Conservation (phyloP, 2,113 vertebrate genomes). For the Craseonycteris thonglongyai region DNA sequence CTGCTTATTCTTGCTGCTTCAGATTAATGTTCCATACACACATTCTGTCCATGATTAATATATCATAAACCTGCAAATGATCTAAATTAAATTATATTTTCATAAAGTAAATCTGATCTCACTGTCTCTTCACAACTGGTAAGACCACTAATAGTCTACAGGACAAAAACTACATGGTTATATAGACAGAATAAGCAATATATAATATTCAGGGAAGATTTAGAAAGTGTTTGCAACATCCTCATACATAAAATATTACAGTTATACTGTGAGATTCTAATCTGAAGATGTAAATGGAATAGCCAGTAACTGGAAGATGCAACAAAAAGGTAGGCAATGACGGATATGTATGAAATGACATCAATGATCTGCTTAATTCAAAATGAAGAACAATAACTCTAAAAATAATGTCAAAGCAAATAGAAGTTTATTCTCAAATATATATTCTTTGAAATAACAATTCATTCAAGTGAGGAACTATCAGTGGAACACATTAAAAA, state of each 20-base stretch:
- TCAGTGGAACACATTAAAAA: neutral
- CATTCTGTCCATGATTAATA: slow-evolving; percentile 72
- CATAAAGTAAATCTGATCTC: slow-evolving; percentile 61
- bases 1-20: slow-evolving; percentile 71
- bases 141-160: slow-evolving; percentile 14
- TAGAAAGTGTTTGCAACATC: neutral
- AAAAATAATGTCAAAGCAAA: neutral
- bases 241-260: neutral
- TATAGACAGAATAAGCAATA: neutral
- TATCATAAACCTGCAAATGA: slow-evolving; percentile 71
- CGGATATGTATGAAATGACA: neutral
- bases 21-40: slow-evolving; percentile 77
- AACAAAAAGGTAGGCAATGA: neutral
- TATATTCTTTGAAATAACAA: neutral
- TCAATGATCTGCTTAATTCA: neutral
- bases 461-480: neutral
- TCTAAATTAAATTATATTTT: slow-evolving; percentile 74
- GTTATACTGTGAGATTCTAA: neutral
- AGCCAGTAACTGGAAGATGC: neutral
- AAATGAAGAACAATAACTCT: neutral
- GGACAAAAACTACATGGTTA: neutral
- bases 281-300: neutral
- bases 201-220: neutral
- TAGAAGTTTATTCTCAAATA: neutral
- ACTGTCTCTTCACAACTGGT: slow-evolving; percentile 21